phyloP scores from a whole-genome alignment of 2,113 vertebrate species.

The Salminus brasiliensis region DNA sequence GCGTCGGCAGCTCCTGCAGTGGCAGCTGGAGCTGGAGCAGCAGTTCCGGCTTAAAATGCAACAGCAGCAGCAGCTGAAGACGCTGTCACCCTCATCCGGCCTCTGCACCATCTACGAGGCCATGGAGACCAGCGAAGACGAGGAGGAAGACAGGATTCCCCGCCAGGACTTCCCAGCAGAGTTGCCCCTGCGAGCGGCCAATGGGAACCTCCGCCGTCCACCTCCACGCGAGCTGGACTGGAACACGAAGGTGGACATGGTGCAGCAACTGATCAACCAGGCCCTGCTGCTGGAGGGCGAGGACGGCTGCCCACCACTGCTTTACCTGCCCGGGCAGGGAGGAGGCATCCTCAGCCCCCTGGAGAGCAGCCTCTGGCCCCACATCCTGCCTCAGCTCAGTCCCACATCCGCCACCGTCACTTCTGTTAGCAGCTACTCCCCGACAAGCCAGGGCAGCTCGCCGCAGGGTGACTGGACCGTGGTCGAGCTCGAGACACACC shows the following conservation, averaged over 20 bases:
- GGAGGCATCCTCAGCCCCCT: conserved; percentile 80
- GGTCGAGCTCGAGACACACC: conserved; percentile 89
- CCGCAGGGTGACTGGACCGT: conserved; percentile 87
- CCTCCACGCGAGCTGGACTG: conserved; percentile 74
- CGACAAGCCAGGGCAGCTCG: conserved; percentile 75
- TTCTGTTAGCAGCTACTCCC: conserved; percentile 87
- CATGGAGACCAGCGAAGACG: conserved; percentile 78
- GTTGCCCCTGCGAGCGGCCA: conserved; percentile 56
- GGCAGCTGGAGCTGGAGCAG: conserved; percentile 46
- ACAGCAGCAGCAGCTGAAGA: conserved; percentile 59
- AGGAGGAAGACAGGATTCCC: conserved; percentile 56
- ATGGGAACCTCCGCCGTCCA: conserved; percentile 57
- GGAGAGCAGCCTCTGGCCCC: conserved; percentile 86
- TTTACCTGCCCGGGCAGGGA: conserved; percentile 67
- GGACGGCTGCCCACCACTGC: conserved; percentile 66
- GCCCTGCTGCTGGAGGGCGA: conserved; percentile 81
- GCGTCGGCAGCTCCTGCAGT: conserved; percentile 34
- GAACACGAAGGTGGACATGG: conserved; percentile 80
- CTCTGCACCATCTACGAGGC: conserved; percentile 82
- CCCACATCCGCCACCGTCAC: conserved; percentile 83
- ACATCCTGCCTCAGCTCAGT: conserved; percentile 79
- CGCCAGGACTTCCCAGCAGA: not conserved
- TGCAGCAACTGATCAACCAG: conserved; percentile 88
- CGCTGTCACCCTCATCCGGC: conserved; percentile 68
- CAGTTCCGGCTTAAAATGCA: conserved; percentile 63